Conservation (phyloP, 1,140 invertebrate genomes). For the Calephelis virginiensis region DNA sequence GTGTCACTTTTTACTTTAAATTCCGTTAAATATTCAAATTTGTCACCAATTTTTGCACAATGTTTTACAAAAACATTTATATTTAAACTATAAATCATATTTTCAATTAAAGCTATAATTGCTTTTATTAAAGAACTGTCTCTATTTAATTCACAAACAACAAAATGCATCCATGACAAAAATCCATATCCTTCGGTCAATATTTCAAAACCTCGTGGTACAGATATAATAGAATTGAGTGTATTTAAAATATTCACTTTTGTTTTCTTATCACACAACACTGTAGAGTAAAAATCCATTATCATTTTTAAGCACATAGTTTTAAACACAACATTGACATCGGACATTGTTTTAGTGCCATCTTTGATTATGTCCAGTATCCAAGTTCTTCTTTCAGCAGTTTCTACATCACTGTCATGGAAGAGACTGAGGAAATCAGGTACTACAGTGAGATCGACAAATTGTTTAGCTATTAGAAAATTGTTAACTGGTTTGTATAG, state of each 20-base stretch:
- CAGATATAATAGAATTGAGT: conserved; percentile 79
- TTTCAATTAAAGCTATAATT: conserved; percentile 44
- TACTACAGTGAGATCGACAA: conserved; percentile 83
- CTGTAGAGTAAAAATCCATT: conserved; percentile 76
- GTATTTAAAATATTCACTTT: conserved; percentile 82
- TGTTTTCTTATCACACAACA: conserved; percentile 70
- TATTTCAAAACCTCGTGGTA: conserved; percentile 80
- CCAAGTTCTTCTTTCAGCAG: conserved; percentile 81
- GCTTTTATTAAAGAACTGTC: conserved; percentile 43
- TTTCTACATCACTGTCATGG: conserved; percentile 83
- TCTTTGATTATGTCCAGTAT: conserved; percentile 84
- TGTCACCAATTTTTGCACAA: conserved; percentile 36
- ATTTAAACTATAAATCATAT: conserved; percentile 49
- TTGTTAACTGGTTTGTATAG: conserved; percentile 84
- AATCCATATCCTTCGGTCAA: conserved; percentile 82
- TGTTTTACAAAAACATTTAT: conserved; percentile 45
- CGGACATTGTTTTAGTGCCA: conserved; percentile 78
- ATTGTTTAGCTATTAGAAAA: conserved; percentile 85
- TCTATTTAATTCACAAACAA: conserved; percentile 45
- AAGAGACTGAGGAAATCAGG: conserved; percentile 88
- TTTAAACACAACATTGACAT: conserved; percentile 75
- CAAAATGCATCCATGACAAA: conserved; percentile 79
- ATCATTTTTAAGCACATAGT: conserved; percentile 79
- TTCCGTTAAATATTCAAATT: conserved; percentile 35
- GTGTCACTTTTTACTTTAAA: conserved; percentile 56